phyloP scores from a whole-genome alignment of 2,113 vertebrate species.

The Erythrocebus patas region DNA sequence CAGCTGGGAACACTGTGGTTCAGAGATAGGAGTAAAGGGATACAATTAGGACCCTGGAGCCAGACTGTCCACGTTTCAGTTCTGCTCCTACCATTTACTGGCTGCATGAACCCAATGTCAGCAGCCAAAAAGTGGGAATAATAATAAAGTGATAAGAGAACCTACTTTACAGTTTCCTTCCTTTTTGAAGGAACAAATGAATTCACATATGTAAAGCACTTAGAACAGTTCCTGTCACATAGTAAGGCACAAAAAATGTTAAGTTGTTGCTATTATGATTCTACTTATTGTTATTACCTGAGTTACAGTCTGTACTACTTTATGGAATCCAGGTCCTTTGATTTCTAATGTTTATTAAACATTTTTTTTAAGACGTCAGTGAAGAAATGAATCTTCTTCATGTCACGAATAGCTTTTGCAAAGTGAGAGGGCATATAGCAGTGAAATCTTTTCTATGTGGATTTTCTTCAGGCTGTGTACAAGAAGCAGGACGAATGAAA shows the following conservation, averaged over 20 bases:
- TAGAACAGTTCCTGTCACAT: neutral
- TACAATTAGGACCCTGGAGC: neutral
- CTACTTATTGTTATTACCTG: neutral
- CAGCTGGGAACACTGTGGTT: neutral
- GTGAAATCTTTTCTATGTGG: neutral
- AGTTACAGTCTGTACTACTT: neutral
- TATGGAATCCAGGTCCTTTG: neutral
- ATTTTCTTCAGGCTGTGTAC: neutral
- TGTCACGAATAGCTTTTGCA: neutral
- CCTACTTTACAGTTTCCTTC: neutral
- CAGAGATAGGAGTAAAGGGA: neutral
- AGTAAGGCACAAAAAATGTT: neutral
- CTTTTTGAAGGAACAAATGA: neutral
- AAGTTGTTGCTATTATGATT: neutral
- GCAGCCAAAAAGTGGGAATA: neutral
- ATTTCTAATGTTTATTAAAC: neutral
- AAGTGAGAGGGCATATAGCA: neutral
- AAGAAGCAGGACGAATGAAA: neutral
- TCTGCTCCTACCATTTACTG: neutral
- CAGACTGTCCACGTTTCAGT: neutral
- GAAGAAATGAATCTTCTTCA: neutral
- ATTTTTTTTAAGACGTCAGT: neutral
- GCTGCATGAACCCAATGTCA: neutral
- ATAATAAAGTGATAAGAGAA: neutral
- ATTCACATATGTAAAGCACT: neutral